Evolutionary conservation across 2,797 vertebrate genomes (phyloP).

Genomic region (Pseudochromis fuscus): DNA sequence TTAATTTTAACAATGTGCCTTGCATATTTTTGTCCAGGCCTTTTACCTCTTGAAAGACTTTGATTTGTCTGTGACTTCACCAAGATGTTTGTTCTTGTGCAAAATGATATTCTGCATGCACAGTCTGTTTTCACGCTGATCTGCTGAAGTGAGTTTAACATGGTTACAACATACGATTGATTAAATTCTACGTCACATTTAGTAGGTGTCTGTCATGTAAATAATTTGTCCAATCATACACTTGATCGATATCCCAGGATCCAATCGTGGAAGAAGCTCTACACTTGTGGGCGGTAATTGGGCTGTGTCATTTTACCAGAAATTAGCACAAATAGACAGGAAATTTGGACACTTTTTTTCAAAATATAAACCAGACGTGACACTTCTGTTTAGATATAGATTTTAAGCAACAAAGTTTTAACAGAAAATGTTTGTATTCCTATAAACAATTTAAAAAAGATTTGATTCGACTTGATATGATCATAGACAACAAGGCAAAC

Average conservation of each 20-base stretch:
- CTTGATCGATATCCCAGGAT: background rate
- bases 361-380: background rate
- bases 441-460: background rate
- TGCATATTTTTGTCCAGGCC: too few species aligned
- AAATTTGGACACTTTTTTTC: background rate
- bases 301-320: background rate
- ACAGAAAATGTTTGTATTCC: background rate
- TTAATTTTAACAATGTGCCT: too few species aligned
- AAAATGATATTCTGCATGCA: too few species aligned
- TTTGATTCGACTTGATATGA: background rate
- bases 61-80: too few species aligned
- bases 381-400: fast-evolving
- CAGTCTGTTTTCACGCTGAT: too few species aligned
- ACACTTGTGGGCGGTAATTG: conserved; percentile 18
- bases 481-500: background rate
- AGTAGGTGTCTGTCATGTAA: background rate
- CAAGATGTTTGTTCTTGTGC: too few species aligned
- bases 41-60: too few species aligned
- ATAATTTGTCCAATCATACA: conserved; percentile 26
- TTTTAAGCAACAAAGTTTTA: fast-evolving
- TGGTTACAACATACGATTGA: too few species aligned
- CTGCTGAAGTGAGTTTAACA: too few species aligned
- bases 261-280: conserved; percentile 34
- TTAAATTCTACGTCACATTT: background rate
- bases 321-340: conserved; percentile 8